These are phyloP conservation scores for Lamprologus speciosus DNA, from an alignment of 2,113 vertebrate species.

Conservation along the genomic window DNA sequence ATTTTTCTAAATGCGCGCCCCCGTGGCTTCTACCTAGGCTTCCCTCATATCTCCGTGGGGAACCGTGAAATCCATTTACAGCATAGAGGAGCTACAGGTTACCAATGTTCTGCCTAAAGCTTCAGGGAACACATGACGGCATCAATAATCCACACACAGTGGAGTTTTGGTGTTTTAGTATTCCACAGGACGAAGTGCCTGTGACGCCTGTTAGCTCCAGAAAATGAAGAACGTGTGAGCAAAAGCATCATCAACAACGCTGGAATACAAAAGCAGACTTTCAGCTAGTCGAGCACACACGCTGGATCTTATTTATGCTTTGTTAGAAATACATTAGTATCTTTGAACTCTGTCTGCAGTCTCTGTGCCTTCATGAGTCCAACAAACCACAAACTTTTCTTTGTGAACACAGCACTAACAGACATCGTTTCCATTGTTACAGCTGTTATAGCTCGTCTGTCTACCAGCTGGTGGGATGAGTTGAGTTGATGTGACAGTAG, in stretches of 20 bases:
- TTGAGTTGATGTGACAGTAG: neutral
- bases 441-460: neutral
- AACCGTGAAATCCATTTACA: constrained; percentile 50
- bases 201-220: constrained; percentile 24
- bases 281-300: neutral
- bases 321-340: neutral
- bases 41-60: constrained; percentile 28
- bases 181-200: constrained; percentile 29
- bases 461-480: neutral
- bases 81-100: constrained; percentile 29
- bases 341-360: neutral
- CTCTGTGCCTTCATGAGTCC: neutral
- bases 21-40: constrained; percentile 8
- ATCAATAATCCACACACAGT: constrained; percentile 18
- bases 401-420: neutral
- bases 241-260: neutral
- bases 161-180: constrained; percentile 6
- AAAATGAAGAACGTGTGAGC: constrained; percentile 8
- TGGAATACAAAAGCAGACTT: neutral
- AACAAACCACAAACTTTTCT: neutral
- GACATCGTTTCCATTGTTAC: neutral
- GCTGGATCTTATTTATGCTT: neutral
- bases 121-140: constrained; percentile 11
- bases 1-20: constrained; percentile 29
- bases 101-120: constrained; percentile 17